Evolutionary conservation across 2,113 vertebrate species (phyloP).

Genomic region (Heterotis niloticus): DNA sequence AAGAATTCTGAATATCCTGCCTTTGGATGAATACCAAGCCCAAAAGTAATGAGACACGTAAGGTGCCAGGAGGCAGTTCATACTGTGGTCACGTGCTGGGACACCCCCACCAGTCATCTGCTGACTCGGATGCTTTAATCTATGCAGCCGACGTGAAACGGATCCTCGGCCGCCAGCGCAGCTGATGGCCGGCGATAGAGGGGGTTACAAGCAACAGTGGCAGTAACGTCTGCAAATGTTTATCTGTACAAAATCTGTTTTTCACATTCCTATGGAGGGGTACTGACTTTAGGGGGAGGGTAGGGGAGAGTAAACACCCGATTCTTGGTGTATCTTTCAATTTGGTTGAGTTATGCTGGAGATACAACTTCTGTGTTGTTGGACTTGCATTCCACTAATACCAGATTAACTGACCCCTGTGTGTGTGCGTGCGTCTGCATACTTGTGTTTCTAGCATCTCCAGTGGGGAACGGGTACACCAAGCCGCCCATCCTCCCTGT

Average conservation of each 20-base stretch:
- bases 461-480: slow-evolving; percentile 90
- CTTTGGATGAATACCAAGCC: slow-evolving; percentile 5
- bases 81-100: slow-evolving; percentile 42
- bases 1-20: slow-evolving; percentile 36
- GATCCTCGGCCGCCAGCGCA: background rate
- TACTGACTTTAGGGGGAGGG: too few relatives aligned
- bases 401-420: background rate
- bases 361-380: background rate
- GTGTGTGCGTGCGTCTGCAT: background rate
- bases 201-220: background rate
- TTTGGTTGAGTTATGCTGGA: background rate
- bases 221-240: too few relatives aligned
- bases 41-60: slow-evolving; percentile 28
- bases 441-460: slow-evolving; percentile 71
- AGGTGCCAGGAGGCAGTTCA: slow-evolving; percentile 31
- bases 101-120: slow-evolving; percentile 45
- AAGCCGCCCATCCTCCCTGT: slow-evolving; percentile 81
- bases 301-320: background rate
- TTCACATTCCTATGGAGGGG: too few relatives aligned
- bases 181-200: background rate
- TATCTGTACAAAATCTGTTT: too few relatives aligned
- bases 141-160: slow-evolving; percentile 38
- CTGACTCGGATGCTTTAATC: slow-evolving; percentile 47
- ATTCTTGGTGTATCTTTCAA: background rate
- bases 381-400: background rate